Evolutionary conservation across 2,888 invertebrate species (phyloP), one percentile per base, ranked within the genome.

Genomic region (Metellina segmentata): DNA sequence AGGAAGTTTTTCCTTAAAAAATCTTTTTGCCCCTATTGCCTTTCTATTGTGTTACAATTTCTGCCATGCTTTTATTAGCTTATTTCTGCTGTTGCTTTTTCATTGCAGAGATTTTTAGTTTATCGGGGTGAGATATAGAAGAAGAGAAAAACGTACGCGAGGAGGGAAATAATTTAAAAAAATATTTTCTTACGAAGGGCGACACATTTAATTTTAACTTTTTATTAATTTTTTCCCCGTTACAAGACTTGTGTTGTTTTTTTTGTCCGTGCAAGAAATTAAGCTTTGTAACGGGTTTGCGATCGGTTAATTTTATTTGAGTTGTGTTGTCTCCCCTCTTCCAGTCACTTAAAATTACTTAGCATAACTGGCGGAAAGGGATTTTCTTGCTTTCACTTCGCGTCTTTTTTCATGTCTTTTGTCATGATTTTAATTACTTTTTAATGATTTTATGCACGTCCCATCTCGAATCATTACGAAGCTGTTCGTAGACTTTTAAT

Each of bases 1-100:
- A 85, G 61, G 11, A 77, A 86, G 86, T 86, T 69, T 74, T 61
- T 85, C 85, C 49, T 69, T 19, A 81, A 81, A 34, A 34, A 69
- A 61, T 49, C 74, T 77, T 69, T 16, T 85, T 74, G 53, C 61
- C 20, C 61, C n/a, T 19, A 49, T 70, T 34, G n/a, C 69, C 48
- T 70, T 85, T 48, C 85, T 34, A 85, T 69, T 77, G 61, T 77
- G 74, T 19, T 85, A 9, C 71, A n/a, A 49, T 51, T 51, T 52
- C 52, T 7, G 53, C 51, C 20, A 11, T 16, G 52, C 51, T 83
- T 83, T 83, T 83, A 83, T 83, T 83, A 74, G n/a, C 72, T 51
- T 83, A 20, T 19, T 83, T 83, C 71, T 53, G 51, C 78, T 52
- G 75, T 75, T 75, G 48, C 16, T 48, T 34, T 75, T n/a, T 52